phyloP scores from a whole-genome alignment of 2,797 vertebrate species.

The Danio aesculapii region DNA sequence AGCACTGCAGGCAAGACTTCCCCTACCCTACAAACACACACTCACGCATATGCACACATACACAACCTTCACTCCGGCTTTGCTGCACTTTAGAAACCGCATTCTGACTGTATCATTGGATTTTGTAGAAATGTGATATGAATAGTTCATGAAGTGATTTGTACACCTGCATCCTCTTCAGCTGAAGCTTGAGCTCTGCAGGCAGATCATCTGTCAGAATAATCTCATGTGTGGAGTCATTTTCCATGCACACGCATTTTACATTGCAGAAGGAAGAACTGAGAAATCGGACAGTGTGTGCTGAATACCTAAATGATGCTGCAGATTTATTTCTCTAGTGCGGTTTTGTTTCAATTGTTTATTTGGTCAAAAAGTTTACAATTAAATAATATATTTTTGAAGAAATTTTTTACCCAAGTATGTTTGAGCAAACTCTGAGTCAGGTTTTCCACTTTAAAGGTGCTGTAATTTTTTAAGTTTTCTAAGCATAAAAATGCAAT shows the following conservation, averaged over 20 bases:
- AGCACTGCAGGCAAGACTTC: constrained; percentile 46
- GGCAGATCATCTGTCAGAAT: constrained; percentile 13
- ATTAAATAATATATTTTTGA: no score
- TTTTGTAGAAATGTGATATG: background rate
- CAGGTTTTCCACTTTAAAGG: no score
- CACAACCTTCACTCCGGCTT: constrained; percentile 28
- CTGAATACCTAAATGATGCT: background rate
- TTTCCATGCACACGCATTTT: constrained; percentile 27
- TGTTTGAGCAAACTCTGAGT: no score
- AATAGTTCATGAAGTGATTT: constrained; percentile 8
- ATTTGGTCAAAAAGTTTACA: no score
- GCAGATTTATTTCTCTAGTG: no score
- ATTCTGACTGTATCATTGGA: constrained; percentile 30
- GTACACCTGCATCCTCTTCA: background rate
- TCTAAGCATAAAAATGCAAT: no score
- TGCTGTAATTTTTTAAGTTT: no score
- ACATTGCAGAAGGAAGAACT: background rate
- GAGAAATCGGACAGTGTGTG: background rate
- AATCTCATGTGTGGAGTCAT: constrained; percentile 8
- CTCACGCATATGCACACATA: constrained; percentile 63
- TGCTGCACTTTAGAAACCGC: background rate
- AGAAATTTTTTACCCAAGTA: no score
- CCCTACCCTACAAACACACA: constrained; percentile 42
- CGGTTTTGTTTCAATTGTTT: no score
- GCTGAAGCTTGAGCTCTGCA: background rate